phyloP scores from a whole-genome alignment of 2,888 invertebrate genomes.

The Ectemnius lituratus region DNA sequence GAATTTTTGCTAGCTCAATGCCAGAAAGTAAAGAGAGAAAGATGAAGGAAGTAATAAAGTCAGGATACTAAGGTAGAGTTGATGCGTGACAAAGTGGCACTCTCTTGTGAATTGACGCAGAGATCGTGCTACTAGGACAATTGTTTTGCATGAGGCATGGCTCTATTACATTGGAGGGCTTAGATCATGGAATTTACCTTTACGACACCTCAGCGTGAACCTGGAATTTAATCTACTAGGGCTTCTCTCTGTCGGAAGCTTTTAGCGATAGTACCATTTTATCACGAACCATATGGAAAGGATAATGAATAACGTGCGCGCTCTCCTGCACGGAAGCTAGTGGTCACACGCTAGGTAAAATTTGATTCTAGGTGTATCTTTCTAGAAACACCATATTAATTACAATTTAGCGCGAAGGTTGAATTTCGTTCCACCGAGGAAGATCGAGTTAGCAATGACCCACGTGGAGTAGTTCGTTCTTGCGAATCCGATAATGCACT shows the following conservation, averaged over 20 bases:
- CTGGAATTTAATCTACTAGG: too few relatives aligned
- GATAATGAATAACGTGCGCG: neutral
- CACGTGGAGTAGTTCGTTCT: conserved; percentile 7
- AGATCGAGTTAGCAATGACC: neutral
- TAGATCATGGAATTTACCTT: too few relatives aligned
- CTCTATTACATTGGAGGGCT: too few relatives aligned
- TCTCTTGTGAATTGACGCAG: too few relatives aligned
- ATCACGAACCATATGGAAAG: neutral
- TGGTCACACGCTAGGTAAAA: neutral
- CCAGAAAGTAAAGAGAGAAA: conserved; percentile 2
- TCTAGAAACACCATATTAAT: conserved; percentile 39
- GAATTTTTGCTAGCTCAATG: too few relatives aligned
- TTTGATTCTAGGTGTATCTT: conserved; percentile 36
- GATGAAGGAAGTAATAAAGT: neutral
- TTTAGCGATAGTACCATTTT: conserved; percentile 1
- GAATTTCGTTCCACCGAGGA: conserved; percentile 45
- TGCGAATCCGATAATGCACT: neutral
- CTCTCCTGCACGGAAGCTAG: neutral
- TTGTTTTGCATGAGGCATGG: too few relatives aligned
- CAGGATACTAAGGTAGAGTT: neutral
- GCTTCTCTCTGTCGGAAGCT: neutral
- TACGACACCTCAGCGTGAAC: too few relatives aligned
- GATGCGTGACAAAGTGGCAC: neutral
- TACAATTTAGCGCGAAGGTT: conserved; percentile 42
- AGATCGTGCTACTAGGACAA: too few relatives aligned